A percentile compares a stretch with the other conserved stretches of the same genome.
These are phyloP conservation scores for Formica selysi DNA, from an alignment of 1,140 invertebrate genomes.

Conservation along the genomic window DNA sequence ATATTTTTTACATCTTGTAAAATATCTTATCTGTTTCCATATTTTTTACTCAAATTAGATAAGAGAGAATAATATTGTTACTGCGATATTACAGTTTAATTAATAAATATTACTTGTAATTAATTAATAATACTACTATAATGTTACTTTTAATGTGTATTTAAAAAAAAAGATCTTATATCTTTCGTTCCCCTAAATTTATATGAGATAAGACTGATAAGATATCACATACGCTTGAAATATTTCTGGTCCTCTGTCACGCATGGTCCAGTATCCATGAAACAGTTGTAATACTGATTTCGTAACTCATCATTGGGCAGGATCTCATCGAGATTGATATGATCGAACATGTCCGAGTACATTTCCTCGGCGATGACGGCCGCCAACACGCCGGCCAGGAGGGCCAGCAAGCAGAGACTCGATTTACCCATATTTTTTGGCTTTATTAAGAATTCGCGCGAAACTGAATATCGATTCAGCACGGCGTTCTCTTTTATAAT, in stretches of 20 bases:
- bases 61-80: background rate
- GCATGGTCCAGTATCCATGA: constrained; percentile 83
- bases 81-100: background rate
- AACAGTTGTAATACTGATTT: constrained; percentile 81
- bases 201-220: background rate
- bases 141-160: background rate
- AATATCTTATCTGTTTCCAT: too few species aligned
- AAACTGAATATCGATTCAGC: constrained; percentile 34
- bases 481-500: constrained; percentile 29
- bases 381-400: background rate
- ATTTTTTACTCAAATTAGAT: too few species aligned
- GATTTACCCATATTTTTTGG: constrained; percentile 28
- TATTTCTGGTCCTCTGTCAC: constrained; percentile 73
- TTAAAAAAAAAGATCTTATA: too few species aligned
- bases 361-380: constrained; percentile 22
- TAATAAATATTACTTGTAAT: too few species aligned
- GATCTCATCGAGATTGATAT: constrained; percentile 47
- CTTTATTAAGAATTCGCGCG: background rate
- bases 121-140: too few species aligned
- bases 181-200: background rate
- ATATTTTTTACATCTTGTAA: too few species aligned
- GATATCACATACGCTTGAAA: constrained; percentile 73
- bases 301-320: constrained; percentile 61
- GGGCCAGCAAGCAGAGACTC: background rate
- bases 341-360: constrained; percentile 60